These are phyloP conservation scores for Holothuria leucospilota DNA, from an alignment of 53 echinoderm and acorn worm genomes.

Conservation along the genomic window DNA sequence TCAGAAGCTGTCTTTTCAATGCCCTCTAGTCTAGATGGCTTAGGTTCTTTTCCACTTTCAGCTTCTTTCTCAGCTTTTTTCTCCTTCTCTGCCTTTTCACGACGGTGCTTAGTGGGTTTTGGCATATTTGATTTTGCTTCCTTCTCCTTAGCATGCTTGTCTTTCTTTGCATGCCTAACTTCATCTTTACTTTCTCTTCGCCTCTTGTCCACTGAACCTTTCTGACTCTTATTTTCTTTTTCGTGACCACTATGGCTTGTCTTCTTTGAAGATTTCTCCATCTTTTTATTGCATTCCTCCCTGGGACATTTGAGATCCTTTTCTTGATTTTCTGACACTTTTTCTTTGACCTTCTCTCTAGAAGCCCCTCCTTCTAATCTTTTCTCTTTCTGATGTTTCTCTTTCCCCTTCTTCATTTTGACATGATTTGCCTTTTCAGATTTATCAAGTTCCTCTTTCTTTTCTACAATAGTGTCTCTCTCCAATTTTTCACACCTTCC, in stretches of 20 bases:
- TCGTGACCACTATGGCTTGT: neutral
- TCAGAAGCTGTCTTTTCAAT: neutral
- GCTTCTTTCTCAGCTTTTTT: conserved; percentile 12
- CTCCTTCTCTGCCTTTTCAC: neutral
- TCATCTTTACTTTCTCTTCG: neutral
- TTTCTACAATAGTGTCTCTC: too few relatives aligned
- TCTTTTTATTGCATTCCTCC: neutral
- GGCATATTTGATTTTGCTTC: neutral
- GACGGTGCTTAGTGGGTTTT: neutral
- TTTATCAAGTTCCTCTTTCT: too few relatives aligned
- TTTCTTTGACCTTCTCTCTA: neutral
- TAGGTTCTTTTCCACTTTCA: neutral
- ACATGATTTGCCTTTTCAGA: too few relatives aligned
- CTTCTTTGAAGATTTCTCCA: neutral
- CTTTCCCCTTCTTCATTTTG: too few relatives aligned
- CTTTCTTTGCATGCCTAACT: neutral
- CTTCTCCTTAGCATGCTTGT: neutral
- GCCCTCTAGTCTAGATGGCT: neutral
- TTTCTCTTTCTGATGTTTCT: neutral
- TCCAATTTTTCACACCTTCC: too few relatives aligned
- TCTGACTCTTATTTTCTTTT: neutral
- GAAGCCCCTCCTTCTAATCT: neutral
- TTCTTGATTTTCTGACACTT: neutral
- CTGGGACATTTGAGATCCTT: neutral
- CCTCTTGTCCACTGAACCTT: too few relatives aligned